A percentile compares a stretch with the other conserved stretches of the same genome.
Conservation (phyloP, 1,140 invertebrate genomes). For the Schlechtendalia chinensis region DNA sequence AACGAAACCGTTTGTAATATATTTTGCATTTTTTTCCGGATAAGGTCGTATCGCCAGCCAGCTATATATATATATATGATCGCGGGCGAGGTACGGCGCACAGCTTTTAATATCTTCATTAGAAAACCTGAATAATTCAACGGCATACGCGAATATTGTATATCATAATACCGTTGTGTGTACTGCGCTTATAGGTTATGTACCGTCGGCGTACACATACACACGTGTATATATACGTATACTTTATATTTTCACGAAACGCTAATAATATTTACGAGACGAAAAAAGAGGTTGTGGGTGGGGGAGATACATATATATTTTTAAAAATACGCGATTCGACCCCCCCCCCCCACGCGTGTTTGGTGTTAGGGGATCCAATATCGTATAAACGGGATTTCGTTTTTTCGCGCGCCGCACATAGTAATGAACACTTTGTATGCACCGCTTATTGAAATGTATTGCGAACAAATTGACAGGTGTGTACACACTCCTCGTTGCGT, state of each 20-base stretch:
- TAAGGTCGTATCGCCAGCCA: no score
- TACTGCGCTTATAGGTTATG: not conserved
- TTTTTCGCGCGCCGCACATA: not conserved
- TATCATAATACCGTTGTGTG: not conserved
- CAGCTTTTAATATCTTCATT: constrained; percentile 30
- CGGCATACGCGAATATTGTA: not conserved
- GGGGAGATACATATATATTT: no score
- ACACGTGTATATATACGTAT: not conserved
- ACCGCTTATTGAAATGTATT: constrained; percentile 40
- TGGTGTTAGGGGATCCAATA: no score
- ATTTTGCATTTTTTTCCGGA: not conserved
- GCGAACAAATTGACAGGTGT: constrained; percentile 32
- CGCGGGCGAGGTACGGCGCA: not conserved
- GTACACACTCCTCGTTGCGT: not conserved
- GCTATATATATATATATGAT: no score
- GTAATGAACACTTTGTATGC: constrained; percentile 44
- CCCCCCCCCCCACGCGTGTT: no score
- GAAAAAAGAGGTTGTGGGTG: no score
- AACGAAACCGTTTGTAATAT: not conserved
- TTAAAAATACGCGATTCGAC: no score
- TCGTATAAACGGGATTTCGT: constrained; percentile 17
- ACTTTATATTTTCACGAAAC: not conserved
- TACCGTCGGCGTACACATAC: not conserved
- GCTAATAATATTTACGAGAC: no score
- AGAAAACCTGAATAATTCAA: constrained; percentile 21